Conservation (phyloP, 2,888 invertebrate genomes). For the Mimumesa dahlbomi region DNA sequence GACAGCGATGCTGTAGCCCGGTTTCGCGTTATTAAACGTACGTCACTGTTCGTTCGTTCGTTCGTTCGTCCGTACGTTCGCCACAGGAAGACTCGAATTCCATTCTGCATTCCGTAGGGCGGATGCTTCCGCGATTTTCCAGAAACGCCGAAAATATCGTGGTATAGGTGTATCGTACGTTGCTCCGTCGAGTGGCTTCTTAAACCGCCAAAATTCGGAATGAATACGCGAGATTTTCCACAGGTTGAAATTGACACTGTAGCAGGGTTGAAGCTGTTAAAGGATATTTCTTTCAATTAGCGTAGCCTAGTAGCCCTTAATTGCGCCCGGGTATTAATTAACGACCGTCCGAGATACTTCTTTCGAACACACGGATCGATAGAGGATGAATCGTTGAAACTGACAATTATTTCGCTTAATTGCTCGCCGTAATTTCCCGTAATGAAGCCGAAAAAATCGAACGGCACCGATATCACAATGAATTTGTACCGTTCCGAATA, state of each 20-base stretch:
- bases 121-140: constrained; percentile 16
- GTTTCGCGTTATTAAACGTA: constrained; percentile 66
- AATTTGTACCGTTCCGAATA: background rate
- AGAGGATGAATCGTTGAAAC: constrained; percentile 22
- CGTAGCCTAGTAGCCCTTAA: constrained; percentile 2
- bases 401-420: constrained; percentile 47
- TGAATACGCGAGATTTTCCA: no score
- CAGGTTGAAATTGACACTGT: no score
- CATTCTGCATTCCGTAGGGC: constrained; percentile 47
- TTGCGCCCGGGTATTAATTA: constrained; percentile 37
- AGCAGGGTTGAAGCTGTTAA: no score
- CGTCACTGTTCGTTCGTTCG: constrained; percentile 52
- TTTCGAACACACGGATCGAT: constrained; percentile 26
- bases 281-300: no score
- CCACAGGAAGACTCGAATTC: constrained; percentile 52
- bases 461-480: background rate
- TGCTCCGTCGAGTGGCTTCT: background rate
- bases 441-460: constrained; percentile 35
- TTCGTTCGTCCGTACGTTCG: constrained; percentile 14
- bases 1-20: constrained; percentile 24
- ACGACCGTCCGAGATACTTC: background rate
- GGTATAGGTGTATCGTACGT: background rate
- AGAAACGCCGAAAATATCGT: constrained; percentile 15
- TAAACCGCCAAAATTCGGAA: no score
- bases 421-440: constrained; percentile 26